Evolutionary conservation across 2,888 invertebrate genomes (phyloP), one percentile per base, ranked within the genome.

Genomic region (Smittia sp.): DNA sequence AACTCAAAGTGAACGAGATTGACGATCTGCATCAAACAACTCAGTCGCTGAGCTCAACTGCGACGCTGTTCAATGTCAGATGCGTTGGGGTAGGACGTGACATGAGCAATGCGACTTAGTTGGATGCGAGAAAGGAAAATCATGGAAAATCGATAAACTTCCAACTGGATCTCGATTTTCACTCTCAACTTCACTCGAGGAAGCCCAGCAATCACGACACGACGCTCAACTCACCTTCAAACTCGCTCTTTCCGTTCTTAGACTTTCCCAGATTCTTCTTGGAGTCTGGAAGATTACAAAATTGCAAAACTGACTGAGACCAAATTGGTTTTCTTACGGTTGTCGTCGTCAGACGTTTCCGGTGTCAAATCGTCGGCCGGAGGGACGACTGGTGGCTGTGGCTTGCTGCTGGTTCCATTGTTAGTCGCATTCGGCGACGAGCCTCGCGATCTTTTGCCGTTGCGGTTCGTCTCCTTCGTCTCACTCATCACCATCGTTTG

Each of bases 171-270:
- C 46, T 18, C 22, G 39, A 46, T 38, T 11, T 20, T 18, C 20
- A 39, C 4, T 22, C 1, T 9, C 18, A 7, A 38, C 27, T 32
- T 38, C 38, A 38, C 65, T 25, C 24, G 27, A 4, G 13, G 13
- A 9, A 9, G 39, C 7, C 39, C 39, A 13, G 39, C 20, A 66
- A 13, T 46, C 46, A 46, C 46, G 32, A 32, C n/a, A 46, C 11
- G 46, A 46, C n/a, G 52, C 9, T 13, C 15, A 62, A 72, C 62
- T 62, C 20, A 72, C 72, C 72, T 54, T 72, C 72, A 62, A 22
- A 72, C 27, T 72, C 72, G 27, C 39, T 72, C 62, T 72, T 72
- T 25, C 72, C 72, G 54, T 72, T 72, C 20, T 72, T 72, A 4
- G 25, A n/a, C 15, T 70, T 58, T 7, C 41, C 46, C 24, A 72